Base-by-base conservation (phyloP, 2,113 vertebrate species). In the Chloropsis cyanopogon region DNA sequence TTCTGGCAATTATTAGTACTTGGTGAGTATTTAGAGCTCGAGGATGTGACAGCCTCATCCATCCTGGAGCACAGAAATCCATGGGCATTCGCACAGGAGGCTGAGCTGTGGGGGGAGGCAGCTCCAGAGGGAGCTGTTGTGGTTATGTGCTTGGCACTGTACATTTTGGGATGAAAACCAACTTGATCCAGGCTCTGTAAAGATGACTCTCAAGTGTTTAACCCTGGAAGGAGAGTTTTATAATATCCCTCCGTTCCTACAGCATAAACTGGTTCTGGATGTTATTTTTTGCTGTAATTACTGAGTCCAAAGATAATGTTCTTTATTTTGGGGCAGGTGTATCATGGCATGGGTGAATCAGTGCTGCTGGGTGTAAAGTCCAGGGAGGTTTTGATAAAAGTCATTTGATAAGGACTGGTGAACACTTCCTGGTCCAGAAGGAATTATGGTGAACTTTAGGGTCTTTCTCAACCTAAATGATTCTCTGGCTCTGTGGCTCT, bases 1-100 rank as follows among this genome's bases (percentile, higher is more conserved):
- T 10, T 33, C 21, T 91, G 90, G 94, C 90, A 88, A 86, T 91
- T 77, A 94, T 88, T 91, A 76, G 94, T 12, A 56, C 63, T 56
- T 39, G 18, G 90, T 52, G 76, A 86, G 83, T 47, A 33, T 72
- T 80, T 77, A 29, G 80, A 69, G 56, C 63, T 72, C 59, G 7
- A 76, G 76, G 18, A 6, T 11, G 80, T 77, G 94, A 77, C 87
- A 83, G 68, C 11, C 76, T 76, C 83, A 83, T 95, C 94, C 90
- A 83, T 94, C 68, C 72, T 81, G 83, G 84, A 64, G 56, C 76
- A 88, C 25, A 76, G 41, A 47, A 92, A 56, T 47, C 86, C 68
- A 57, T 16, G 57, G 35, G 44, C 15, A 26, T 86, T 71, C 75
- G 53, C 92, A 76, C n/a, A 22, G 0, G 0, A 57, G 60, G 56